A percentile compares a stretch with the other conserved stretches of the same genome.
These are phyloP conservation scores for Brachypteracias leptosomus DNA, from an alignment of 2,113 vertebrate genomes.

Conservation along the genomic window DNA sequence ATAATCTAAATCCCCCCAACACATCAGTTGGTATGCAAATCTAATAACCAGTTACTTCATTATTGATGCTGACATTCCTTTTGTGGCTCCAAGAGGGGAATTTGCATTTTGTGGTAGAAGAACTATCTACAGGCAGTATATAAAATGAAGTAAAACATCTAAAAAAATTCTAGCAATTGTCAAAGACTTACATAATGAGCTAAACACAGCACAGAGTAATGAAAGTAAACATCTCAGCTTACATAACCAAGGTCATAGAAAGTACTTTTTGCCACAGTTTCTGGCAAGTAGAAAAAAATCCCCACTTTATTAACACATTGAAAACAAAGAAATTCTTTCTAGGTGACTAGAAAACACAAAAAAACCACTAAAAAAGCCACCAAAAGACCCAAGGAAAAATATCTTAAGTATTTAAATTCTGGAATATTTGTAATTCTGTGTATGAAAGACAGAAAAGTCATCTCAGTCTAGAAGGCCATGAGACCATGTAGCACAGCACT, in stretches of 20 bases:
- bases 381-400: background rate
- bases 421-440: background rate
- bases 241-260: background rate
- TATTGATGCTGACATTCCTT: constrained; percentile 3
- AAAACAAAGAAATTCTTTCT: background rate
- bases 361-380: background rate
- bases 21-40: background rate
- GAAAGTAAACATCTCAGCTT: background rate
- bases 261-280: background rate
- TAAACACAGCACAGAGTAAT: background rate
- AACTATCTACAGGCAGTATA: background rate
- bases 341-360: background rate
- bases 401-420: background rate
- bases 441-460: background rate
- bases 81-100: background rate
- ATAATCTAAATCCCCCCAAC: background rate
- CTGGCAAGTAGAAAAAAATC: background rate
- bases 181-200: background rate
- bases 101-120: background rate
- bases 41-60: constrained; percentile 5
- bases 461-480: background rate
- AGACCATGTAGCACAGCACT: background rate
- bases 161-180: background rate
- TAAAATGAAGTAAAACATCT: background rate
- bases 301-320: background rate